These are phyloP conservation scores for Carcina quercana DNA, from an alignment of 2,888 invertebrate genomes.

Conservation along the genomic window DNA sequence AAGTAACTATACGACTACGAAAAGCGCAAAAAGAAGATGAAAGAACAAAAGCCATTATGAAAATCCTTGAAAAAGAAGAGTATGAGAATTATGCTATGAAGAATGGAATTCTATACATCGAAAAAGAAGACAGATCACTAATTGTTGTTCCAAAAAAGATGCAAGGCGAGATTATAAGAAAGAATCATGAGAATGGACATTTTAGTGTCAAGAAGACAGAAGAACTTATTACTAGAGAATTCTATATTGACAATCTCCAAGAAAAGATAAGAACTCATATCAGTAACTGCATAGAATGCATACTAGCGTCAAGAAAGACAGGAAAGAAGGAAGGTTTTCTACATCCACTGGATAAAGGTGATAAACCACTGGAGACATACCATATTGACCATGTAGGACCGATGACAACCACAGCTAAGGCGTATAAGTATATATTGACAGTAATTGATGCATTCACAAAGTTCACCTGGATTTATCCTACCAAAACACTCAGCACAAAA, in stretches of 20 bases:
- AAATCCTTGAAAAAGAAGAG: slow-evolving; percentile 13
- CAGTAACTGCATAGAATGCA: slow-evolving; percentile 16
- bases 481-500: slow-evolving; percentile 24
- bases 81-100: slow-evolving; percentile 14
- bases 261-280: slow-evolving; percentile 10
- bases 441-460: slow-evolving; percentile 32
- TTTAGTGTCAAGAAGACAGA: slow-evolving; percentile 19
- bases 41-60: slow-evolving; percentile 10
- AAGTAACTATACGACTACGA: slow-evolving; percentile 13
- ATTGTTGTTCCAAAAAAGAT: slow-evolving; percentile 9
- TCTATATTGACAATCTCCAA: slow-evolving; percentile 13
- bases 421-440: slow-evolving; percentile 29
- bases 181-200: slow-evolving; percentile 19
- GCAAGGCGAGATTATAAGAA: slow-evolving; percentile 7
- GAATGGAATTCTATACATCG: slow-evolving; percentile 14
- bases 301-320: slow-evolving; percentile 13
- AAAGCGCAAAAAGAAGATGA: slow-evolving; percentile 19
- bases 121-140: slow-evolving; percentile 8
- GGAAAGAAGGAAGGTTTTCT: slow-evolving; percentile 30
- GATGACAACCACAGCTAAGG: slow-evolving; percentile 24
- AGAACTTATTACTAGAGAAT: slow-evolving; percentile 18
- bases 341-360: slow-evolving; percentile 29
- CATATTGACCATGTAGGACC: slow-evolving; percentile 37
- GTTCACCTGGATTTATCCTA: slow-evolving; percentile 31
- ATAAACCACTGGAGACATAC: slow-evolving; percentile 25